Base-by-base conservation (phyloP, 2,888 invertebrate species). In the Lasioglossum figueresi region DNA sequence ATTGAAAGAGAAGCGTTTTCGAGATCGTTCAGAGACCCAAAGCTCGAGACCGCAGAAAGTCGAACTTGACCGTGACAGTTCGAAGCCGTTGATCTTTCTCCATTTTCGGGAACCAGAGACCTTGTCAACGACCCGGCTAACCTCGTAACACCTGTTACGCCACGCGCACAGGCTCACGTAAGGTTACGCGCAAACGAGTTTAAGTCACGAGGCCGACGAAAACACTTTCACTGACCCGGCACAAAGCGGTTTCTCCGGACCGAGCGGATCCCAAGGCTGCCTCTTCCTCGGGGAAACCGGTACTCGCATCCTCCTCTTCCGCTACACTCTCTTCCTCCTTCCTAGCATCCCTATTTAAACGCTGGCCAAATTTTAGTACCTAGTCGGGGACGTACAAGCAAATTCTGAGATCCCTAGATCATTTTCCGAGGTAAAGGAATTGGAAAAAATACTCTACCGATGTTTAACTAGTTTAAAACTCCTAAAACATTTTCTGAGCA, bases 141-240 rank as follows among this genome's bases (percentile, higher is more conserved):
- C 92, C 92, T 92, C 89, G 88, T 90, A 90, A 90, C 89, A 89
- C 89, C 91, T 88, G 91, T 91, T 92, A 92, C 92, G 90, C 87
- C 82, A 74, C 78, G 74, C 86, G 88, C 86, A 86, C 87, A 84
- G 82, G 83, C 84, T 76, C 59, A 80, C 88, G 89, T 92, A 93
- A 94, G 94, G 93, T 93, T 93, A 92, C 91, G 91, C 88, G 89
- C 85, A 89, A 93, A 93, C 93, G 91, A 90, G 93, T 93, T 93
- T 93, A 88, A 88, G 89, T 89, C 83, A 86, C 87, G 85, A 84
- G 88, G 88, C 79, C 83, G 48, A 80, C 83, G 83, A 92, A 91
- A 90, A 91, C 90, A 89, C 92, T 93, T 90, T 87, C 91, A 89
- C 89, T 82, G 87, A 82, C 77, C 83, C 88, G 79, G 75, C 85